A percentile compares a stretch with the other conserved stretches of the same genome.
Evolutionary conservation across 2,888 invertebrate species (phyloP).

Genomic region (Hydrotaea cyrtoneurina): DNA sequence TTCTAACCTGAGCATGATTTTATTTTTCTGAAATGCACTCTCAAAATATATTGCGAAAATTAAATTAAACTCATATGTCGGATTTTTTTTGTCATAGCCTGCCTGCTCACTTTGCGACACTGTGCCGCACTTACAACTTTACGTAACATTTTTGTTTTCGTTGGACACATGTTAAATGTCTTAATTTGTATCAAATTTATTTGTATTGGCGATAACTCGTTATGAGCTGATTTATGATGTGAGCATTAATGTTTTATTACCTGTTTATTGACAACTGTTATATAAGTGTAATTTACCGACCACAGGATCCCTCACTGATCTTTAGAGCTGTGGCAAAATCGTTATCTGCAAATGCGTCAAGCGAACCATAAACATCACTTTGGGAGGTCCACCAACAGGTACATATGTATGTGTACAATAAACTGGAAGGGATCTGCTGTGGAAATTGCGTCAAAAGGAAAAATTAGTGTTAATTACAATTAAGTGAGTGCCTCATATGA

Average conservation of each 20-base stretch:
- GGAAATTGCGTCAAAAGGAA: too few species aligned
- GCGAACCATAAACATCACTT: too few species aligned
- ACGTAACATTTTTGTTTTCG: constrained; percentile 38
- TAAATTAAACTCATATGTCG: too few species aligned
- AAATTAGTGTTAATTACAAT: too few species aligned
- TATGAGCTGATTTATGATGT: constrained; percentile 61
- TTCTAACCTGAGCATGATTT: too few species aligned
- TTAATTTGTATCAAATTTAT: constrained; percentile 61
- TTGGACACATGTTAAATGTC: constrained; percentile 60
- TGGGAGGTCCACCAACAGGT: too few species aligned
- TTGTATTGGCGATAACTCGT: constrained; percentile 54
- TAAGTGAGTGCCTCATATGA: too few species aligned
- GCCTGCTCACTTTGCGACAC: background rate
- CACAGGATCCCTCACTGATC: background rate
- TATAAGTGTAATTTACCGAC: constrained; percentile 32
- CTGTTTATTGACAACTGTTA: constrained; percentile 61
- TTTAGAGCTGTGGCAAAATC: background rate
- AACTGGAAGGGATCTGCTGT: too few species aligned
- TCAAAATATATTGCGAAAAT: too few species aligned
- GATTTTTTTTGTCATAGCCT: too few species aligned
- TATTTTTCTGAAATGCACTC: too few species aligned
- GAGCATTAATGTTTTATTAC: constrained; percentile 61
- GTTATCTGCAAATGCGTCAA: background rate
- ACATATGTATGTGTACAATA: too few species aligned
- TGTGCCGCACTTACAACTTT: constrained; percentile 45